These are phyloP conservation scores for Lordiphosa mommai DNA, from an alignment of 1,140 invertebrate genomes.

Conservation along the genomic window DNA sequence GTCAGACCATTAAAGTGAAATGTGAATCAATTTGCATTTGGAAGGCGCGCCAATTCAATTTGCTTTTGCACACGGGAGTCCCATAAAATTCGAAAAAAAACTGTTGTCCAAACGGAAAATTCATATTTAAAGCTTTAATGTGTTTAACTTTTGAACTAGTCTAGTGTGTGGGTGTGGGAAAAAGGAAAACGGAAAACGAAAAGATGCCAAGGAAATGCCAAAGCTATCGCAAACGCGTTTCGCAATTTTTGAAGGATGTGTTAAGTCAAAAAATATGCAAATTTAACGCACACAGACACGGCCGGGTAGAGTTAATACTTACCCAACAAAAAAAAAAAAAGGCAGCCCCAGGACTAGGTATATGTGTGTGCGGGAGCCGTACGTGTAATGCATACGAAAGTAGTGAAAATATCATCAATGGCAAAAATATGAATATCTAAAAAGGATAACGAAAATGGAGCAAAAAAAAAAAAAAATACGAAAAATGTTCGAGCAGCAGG, in stretches of 20 bases:
- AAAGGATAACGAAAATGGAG: conserved; percentile 70
- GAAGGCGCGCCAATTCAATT: conserved; percentile 65
- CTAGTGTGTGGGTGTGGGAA: neutral
- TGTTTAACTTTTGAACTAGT: conserved; percentile 28
- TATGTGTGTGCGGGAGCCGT: conserved; percentile 38
- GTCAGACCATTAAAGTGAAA: conserved; percentile 54
- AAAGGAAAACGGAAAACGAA: conserved; percentile 37
- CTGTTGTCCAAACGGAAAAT: conserved; percentile 12
- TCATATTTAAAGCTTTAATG: conserved; percentile 37
- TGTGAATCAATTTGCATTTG: conserved; percentile 56
- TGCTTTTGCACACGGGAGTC: conserved; percentile 37
- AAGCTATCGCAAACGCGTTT: conserved; percentile 76
- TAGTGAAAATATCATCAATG: conserved; percentile 77
- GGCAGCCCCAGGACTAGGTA: conserved; percentile 29
- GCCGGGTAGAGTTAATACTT: conserved; percentile 60
- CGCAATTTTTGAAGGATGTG: conserved; percentile 76
- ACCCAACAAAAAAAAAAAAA: conserved; percentile 43
- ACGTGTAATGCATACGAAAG: conserved; percentile 75
- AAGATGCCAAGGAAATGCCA: conserved; percentile 75
- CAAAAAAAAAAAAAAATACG: conserved; percentile 27
- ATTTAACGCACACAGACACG: conserved; percentile 43
- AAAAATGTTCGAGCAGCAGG: neutral
- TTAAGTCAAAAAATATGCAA: conserved; percentile 77
- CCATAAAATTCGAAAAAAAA: conserved; percentile 21
- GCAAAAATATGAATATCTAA: conserved; percentile 75